Conservation (phyloP, 1,140 invertebrate genomes). For the Drosophila pectinifera region DNA sequence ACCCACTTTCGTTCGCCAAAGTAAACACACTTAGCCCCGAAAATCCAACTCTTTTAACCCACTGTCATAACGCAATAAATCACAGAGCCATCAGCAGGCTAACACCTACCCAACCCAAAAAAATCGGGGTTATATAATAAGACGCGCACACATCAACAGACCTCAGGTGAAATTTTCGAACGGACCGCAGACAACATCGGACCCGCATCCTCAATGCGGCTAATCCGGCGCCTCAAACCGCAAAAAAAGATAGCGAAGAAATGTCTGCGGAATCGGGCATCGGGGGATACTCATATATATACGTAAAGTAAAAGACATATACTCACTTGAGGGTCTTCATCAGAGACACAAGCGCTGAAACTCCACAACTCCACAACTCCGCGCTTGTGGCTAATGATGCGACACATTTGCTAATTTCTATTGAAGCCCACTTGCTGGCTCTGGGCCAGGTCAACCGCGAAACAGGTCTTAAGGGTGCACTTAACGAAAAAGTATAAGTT, state of each 20-base stretch:
- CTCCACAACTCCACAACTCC: slow-evolving; percentile 37
- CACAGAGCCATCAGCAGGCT: slow-evolving; percentile 60
- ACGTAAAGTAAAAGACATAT: not conserved
- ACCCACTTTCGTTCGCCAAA: slow-evolving; percentile 59
- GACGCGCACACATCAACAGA: slow-evolving; percentile 25
- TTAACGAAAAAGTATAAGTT: not conserved
- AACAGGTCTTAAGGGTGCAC: slow-evolving; percentile 71
- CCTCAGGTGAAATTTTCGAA: slow-evolving; percentile 52
- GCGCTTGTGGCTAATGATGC: slow-evolving; percentile 78
- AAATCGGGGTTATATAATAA: slow-evolving; percentile 62
- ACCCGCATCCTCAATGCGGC: slow-evolving; percentile 76
- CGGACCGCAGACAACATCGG: slow-evolving; percentile 30
- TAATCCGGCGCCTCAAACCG: slow-evolving; percentile 80
- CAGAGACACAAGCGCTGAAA: slow-evolving; percentile 45
- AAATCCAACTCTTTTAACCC: slow-evolving; percentile 54
- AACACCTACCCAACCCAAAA: slow-evolving; percentile 82
- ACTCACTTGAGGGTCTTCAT: slow-evolving; percentile 77
- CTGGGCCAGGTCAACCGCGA: slow-evolving; percentile 60
- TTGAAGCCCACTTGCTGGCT: slow-evolving; percentile 72
- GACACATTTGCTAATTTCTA: slow-evolving; percentile 84
- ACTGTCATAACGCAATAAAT: slow-evolving; percentile 81
- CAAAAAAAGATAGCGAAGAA: slow-evolving; percentile 42
- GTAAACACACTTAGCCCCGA: slow-evolving; percentile 73
- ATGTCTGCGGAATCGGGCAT: slow-evolving; percentile 14
- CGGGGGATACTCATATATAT: not conserved